Conservation (phyloP, 2,888 invertebrate species). For the Melanostoma mellinum region DNA sequence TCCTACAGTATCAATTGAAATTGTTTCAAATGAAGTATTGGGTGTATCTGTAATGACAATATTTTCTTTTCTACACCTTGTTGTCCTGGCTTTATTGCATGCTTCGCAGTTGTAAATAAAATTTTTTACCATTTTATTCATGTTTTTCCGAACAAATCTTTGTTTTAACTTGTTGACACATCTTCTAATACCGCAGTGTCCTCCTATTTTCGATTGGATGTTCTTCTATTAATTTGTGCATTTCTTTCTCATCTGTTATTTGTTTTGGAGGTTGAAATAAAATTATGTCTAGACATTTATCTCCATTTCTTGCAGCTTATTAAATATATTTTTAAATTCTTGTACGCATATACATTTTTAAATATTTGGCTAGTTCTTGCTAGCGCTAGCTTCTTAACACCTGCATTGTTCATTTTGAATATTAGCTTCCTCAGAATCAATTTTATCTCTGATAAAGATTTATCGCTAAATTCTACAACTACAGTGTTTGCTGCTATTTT, state of each 20-base stretch:
- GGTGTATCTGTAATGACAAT: conserved; percentile 50
- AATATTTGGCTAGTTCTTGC: neutral
- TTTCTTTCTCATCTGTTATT: neutral
- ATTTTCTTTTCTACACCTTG: conserved; percentile 45
- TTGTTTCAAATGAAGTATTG: too few species aligned
- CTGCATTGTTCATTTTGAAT: too few species aligned
- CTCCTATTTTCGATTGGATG: conserved; percentile 25
- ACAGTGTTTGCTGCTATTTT: neutral
- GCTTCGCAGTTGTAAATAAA: conserved; percentile 31
- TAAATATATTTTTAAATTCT: conserved; percentile 1
- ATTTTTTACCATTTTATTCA: conserved; percentile 21
- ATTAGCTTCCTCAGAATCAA: too few species aligned
- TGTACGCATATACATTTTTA: neutral
- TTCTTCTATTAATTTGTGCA: neutral
- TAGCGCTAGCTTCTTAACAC: neutral
- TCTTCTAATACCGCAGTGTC: conserved; percentile 47
- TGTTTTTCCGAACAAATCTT: conserved; percentile 45
- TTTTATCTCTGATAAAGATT: too few species aligned
- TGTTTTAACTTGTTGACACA: conserved; percentile 43
- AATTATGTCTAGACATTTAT: neutral
- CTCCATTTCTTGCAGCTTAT: neutral
- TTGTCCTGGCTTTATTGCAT: conserved; percentile 28
- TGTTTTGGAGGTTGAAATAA: neutral
- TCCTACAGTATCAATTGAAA: too few species aligned
- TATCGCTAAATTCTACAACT: too few species aligned